phyloP scores from a whole-genome alignment of 2,888 invertebrate species.

The Synanthedon formicaeformis region DNA sequence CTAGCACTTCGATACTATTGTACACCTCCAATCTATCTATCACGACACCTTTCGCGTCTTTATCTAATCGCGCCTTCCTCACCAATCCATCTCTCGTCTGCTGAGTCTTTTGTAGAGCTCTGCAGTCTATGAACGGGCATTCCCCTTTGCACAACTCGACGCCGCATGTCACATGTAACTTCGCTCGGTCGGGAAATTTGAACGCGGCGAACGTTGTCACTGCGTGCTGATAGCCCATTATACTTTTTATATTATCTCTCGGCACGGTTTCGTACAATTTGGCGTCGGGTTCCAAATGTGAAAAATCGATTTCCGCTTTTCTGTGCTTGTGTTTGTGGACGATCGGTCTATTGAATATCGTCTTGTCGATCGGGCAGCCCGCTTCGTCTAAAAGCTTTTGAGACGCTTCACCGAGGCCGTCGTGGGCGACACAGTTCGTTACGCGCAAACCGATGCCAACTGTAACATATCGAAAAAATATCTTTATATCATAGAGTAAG shows the following conservation, averaged over 20 bases:
- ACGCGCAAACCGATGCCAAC: constrained; percentile 80
- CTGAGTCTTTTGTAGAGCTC: constrained; percentile 50
- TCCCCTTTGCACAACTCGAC: constrained; percentile 80
- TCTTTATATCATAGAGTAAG: too few relatives aligned
- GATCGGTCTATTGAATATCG: constrained; percentile 69
- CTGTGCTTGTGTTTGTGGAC: constrained; percentile 49
- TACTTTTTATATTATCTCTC: constrained; percentile 50
- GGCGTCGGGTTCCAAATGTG: constrained; percentile 43
- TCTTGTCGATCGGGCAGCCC: constrained; percentile 81
- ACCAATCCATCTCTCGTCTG: constrained; percentile 56
- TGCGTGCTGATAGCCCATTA: constrained; percentile 65
- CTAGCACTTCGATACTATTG: constrained; percentile 83
- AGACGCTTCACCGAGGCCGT: constrained; percentile 80
- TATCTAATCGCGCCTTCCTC: constrained; percentile 57
- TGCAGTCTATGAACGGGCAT: constrained; percentile 74
- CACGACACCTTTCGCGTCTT: constrained; percentile 68
- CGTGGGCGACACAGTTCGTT: constrained; percentile 82
- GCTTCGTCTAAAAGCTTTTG: constrained; percentile 79
- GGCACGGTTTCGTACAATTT: constrained; percentile 43
- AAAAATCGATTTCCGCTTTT: constrained; percentile 46
- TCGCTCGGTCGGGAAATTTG: constrained; percentile 84
- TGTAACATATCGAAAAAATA: constrained; percentile 25
- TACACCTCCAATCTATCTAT: constrained; percentile 79
- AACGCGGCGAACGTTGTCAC: constrained; percentile 81
- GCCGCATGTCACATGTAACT: constrained; percentile 81